These are phyloP conservation scores for Nannoperca obscura DNA, from an alignment of 2,797 vertebrate species.

Conservation along the genomic window DNA sequence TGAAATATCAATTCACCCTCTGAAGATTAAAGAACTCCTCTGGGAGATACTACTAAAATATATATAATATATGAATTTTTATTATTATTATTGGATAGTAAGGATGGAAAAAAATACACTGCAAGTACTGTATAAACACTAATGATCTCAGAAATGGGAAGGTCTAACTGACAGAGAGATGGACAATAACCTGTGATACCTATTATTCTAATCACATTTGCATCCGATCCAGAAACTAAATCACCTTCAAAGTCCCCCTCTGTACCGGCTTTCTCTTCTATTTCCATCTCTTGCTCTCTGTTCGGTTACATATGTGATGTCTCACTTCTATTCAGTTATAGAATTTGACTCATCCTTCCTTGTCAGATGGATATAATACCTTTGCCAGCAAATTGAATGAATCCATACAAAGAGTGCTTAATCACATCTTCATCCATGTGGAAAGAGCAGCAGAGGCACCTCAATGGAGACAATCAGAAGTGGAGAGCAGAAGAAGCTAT, in stretches of 20 bases:
- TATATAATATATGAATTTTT: not conserved
- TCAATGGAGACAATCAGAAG: constrained; percentile 39
- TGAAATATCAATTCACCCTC: not conserved
- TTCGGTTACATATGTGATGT: constrained; percentile 64
- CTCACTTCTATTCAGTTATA: constrained; percentile 51
- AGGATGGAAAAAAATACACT: not conserved
- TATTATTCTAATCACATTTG: constrained; percentile 65
- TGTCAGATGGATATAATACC: constrained; percentile 67
- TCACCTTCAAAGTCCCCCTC: constrained; percentile 37
- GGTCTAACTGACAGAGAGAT: constrained; percentile 41
- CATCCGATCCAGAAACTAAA: constrained; percentile 57
- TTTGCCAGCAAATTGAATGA: constrained; percentile 62
- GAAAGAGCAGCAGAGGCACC: constrained; percentile 46
- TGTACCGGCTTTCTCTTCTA: constrained; percentile 59
- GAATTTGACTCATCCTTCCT: constrained; percentile 56
- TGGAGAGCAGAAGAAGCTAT: constrained; percentile 22
- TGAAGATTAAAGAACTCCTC: not conserved
- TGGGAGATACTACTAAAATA: not conserved
- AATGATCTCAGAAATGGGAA: constrained; percentile 30
- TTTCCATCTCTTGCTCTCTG: constrained; percentile 62
- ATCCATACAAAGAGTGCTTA: constrained; percentile 48
- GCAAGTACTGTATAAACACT: not conserved
- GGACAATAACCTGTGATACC: constrained; percentile 52
- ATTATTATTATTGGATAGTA: not conserved
- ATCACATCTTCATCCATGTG: constrained; percentile 64